Evolutionary conservation across 2,888 invertebrate genomes (phyloP), one percentile per base, ranked within the genome.

Genomic region (Auanema freiburgensis): DNA sequence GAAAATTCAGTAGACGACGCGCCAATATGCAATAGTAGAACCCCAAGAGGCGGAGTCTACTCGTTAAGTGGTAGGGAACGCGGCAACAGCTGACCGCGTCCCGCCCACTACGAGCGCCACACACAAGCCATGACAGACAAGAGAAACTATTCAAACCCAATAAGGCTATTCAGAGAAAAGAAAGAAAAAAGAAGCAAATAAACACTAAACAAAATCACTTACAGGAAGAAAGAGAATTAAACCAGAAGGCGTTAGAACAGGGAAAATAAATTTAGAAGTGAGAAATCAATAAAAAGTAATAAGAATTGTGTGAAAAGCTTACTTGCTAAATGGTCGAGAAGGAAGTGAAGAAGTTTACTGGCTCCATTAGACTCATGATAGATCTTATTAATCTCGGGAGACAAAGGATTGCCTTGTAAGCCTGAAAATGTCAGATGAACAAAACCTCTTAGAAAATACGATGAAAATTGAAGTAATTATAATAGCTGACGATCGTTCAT

Each of bases 321-420:
- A 93, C 93, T 92, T 89, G 92, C 91, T 86, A 95, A 89, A 88
- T 93, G 93, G 88, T 97, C 95, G 86, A 97, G 89, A 89, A 97
- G 91, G 85, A 91, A 93, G 57, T 92, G 91, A 65, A 97, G 88
- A 85, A 97, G 90, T 88, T 94, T 95, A 83, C 91, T 90, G 52
- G 93, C 93, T 59, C 96, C 96, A 85, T 93, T 93, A 80, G 90
- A 90, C 86, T 95, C 95, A 85, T 91, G 91, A 87, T 93, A 95
- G 75, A 95, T 88, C 71, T 90, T 89, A 86, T 92, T 88, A 86
- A 95, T 90, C 85, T 96, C 95, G 85, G 92, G 92, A 83, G 91
- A 90, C 72, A 97, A 88, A 46, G 95, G 96, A 88, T 97, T 97
- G 24, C 94, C 95, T 56, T 67, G 62, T 11, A 83, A 77, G 68